These are phyloP conservation scores for Menidia beryllina DNA, from an alignment of 2,113 vertebrate species.

Conservation along the genomic window DNA sequence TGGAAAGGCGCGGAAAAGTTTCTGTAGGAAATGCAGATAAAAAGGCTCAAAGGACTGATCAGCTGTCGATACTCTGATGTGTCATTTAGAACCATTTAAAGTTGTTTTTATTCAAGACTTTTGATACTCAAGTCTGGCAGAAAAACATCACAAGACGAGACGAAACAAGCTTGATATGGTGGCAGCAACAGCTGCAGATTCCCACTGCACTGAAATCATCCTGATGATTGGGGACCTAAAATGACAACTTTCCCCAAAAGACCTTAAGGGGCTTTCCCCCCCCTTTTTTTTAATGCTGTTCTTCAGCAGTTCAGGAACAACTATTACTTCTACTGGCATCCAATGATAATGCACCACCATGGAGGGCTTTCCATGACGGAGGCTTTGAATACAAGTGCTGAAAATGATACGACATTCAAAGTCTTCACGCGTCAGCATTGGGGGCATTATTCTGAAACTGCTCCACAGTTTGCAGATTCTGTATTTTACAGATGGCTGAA, in stretches of 20 bases:
- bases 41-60: conserved; percentile 15
- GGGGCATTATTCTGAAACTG: too few species aligned
- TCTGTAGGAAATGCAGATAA: background rate
- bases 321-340: too few species aligned
- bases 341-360: too few species aligned
- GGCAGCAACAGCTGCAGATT: conserved; percentile 37
- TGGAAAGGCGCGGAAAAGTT: conserved; percentile 32
- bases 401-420: too few species aligned
- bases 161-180: conserved; percentile 54
- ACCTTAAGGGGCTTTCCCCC: conserved; percentile 44
- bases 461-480: too few species aligned
- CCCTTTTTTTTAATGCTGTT: conserved; percentile 39
- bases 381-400: too few species aligned
- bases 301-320: conserved; percentile 32
- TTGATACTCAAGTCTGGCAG: conserved; percentile 34
- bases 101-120: conserved; percentile 35
- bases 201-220: conserved; percentile 52
- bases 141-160: conserved; percentile 39
- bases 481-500: too few species aligned
- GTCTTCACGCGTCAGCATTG: too few species aligned
- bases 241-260: conserved; percentile 56
- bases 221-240: conserved; percentile 61
- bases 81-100: conserved; percentile 30
- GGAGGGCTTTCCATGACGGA: too few species aligned
- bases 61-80: conserved; percentile 9